A percentile compares a stretch with the other conserved stretches of the same genome.
phyloP scores from a whole-genome alignment of 2,797 vertebrate genomes.

The Galaxias olidus region DNA sequence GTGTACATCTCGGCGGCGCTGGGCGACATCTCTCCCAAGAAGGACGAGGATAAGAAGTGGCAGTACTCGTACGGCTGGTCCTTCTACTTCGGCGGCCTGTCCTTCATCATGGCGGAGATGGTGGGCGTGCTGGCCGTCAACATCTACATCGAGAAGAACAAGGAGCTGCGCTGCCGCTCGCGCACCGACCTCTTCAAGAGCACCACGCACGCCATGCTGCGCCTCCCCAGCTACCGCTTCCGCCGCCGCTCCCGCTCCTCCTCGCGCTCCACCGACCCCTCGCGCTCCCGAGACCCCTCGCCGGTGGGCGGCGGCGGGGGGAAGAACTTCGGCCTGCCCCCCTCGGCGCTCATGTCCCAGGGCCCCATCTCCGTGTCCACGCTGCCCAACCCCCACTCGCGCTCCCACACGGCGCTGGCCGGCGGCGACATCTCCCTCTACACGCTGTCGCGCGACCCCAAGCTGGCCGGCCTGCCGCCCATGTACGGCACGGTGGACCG shows the following conservation, averaged over 20 bases:
- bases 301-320: slow-evolving; percentile 80
- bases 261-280: slow-evolving; percentile 89
- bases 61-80: slow-evolving; percentile 96
- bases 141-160: slow-evolving; percentile 96
- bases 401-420: slow-evolving; percentile 84
- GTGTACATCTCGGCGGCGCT: slow-evolving; percentile 95
- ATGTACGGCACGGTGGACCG: slow-evolving; percentile 78
- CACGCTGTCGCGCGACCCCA: slow-evolving; percentile 78
- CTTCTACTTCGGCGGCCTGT: slow-evolving; percentile 94
- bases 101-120: slow-evolving; percentile 95
- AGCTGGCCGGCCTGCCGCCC: slow-evolving; percentile 70
- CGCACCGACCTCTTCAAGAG: slow-evolving; percentile 89
- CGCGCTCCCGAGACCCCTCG: slow-evolving; percentile 87
- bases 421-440: slow-evolving; percentile 87
- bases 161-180: slow-evolving; percentile 89
- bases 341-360: slow-evolving; percentile 80
- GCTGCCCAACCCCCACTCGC: slow-evolving; percentile 82
- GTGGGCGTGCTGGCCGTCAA: slow-evolving; percentile 93
- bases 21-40: slow-evolving; percentile 90
- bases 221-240: slow-evolving; percentile 91
- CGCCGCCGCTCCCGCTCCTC: slow-evolving; percentile 90
- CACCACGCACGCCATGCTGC: slow-evolving; percentile 86
- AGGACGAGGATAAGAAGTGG: slow-evolving; percentile 92
- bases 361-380: slow-evolving; percentile 90
- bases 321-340: slow-evolving; percentile 82